Percentiles rank a stretch among this genome's conserved stretches.
These are phyloP conservation scores for Elysia crispata DNA, from an alignment of 2,888 invertebrate genomes.

Conservation along the genomic window DNA sequence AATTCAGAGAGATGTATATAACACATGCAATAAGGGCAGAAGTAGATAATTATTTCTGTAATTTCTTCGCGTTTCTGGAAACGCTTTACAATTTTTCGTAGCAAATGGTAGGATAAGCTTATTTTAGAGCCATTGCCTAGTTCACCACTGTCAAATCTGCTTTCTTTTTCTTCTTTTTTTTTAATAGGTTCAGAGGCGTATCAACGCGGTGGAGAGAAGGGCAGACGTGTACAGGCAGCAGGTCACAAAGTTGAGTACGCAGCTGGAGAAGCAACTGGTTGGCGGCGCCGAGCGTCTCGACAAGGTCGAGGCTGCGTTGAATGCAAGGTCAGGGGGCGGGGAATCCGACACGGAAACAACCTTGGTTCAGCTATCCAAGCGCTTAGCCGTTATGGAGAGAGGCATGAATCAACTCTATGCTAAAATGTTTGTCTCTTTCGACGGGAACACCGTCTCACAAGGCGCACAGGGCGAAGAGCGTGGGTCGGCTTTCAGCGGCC, in stretches of 20 bases:
- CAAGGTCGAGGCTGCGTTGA: constrained; percentile 17
- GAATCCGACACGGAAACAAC: not conserved
- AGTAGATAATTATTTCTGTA: no score
- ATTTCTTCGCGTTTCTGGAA: no score
- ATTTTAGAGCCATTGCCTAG: no score
- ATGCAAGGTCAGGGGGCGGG: not conserved
- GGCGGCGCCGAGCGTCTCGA: constrained; percentile 45
- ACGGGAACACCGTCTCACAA: not conserved
- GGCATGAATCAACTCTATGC: constrained; percentile 10
- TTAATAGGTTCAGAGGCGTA: constrained; percentile 46
- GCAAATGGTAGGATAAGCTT: no score
- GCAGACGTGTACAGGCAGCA: constrained; percentile 54
- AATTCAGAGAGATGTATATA: no score
- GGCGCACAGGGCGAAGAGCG: constrained; percentile 1
- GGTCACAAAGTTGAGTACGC: constrained; percentile 50
- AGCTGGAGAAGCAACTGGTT: constrained; percentile 52
- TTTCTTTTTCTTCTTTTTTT: no score
- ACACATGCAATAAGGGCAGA: no score
- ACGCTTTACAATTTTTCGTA: no score
- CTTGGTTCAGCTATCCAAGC: not conserved
- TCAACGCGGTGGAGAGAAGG: constrained; percentile 54
- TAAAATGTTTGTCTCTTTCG: constrained; percentile 7
- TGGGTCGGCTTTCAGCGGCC: not conserved
- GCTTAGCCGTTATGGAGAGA: constrained; percentile 24
- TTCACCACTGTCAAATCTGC: no score